Evolutionary conservation across 2,888 invertebrate genomes (phyloP).

Genomic region (Sabatieria punctata): DNA sequence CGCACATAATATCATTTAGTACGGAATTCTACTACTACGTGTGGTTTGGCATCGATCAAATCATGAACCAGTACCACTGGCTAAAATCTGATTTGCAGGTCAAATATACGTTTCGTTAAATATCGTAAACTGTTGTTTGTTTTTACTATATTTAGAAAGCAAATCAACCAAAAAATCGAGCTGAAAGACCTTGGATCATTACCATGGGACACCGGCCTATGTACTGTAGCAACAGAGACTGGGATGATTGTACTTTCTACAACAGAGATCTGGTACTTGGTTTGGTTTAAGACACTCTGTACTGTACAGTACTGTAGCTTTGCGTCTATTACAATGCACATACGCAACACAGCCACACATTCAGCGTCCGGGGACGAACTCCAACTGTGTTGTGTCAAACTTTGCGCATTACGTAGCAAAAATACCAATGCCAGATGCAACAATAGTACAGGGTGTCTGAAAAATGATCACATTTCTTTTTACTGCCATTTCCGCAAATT

Average conservation of each 20-base stretch:
- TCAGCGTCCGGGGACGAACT: no score
- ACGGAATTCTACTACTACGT: not conserved
- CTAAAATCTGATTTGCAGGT: constrained; percentile 22
- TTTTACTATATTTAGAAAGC: not conserved
- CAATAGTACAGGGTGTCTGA: no score
- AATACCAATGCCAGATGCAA: no score
- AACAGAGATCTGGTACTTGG: not conserved
- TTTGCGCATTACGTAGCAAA: no score
- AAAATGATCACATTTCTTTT: no score
- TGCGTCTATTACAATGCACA: not conserved
- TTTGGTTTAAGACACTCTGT: not conserved
- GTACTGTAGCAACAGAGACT: constrained; percentile 70
- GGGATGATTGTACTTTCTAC: constrained; percentile 50
- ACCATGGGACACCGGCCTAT: constrained; percentile 69
- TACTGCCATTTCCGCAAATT: no score
- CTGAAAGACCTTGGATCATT: constrained; percentile 58
- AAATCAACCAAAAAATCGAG: constrained; percentile 44
- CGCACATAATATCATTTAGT: not conserved
- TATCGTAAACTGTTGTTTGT: not conserved
- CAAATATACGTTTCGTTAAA: not conserved
- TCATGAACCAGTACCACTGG: constrained; percentile 25
- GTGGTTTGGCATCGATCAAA: constrained; percentile 36
- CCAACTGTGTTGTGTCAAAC: no score
- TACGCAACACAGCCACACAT: no score
- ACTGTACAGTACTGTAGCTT: no score